These are phyloP conservation scores for Alsophila aescularia DNA, from an alignment of 2,888 invertebrate species.

Conservation along the genomic window DNA sequence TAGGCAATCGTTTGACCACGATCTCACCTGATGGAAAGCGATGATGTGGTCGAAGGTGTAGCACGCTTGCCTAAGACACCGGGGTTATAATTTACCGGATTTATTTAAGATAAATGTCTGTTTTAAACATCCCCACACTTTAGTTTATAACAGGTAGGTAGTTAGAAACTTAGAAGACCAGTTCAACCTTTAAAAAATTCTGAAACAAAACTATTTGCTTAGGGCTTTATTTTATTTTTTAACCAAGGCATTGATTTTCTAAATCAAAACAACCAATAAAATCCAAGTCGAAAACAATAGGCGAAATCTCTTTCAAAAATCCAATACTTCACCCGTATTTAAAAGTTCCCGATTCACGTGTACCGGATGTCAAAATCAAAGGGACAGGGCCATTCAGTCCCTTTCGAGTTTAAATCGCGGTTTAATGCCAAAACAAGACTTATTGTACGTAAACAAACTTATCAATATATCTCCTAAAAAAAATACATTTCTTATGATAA, in stretches of 20 bases:
- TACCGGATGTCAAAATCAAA: conserved; percentile 75
- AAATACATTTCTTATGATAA: conserved; percentile 27
- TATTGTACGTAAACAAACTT: conserved; percentile 54
- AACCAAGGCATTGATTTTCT: not conserved
- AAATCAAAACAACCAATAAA: conserved; percentile 10
- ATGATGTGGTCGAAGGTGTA: too few relatives aligned
- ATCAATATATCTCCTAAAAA: conserved; percentile 15
- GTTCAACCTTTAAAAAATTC: too few relatives aligned
- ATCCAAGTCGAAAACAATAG: conserved; percentile 24
- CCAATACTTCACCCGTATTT: conserved; percentile 47
- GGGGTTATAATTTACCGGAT: too few relatives aligned
- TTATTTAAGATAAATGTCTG: too few relatives aligned
- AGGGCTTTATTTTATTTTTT: too few relatives aligned
- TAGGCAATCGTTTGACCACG: too few relatives aligned
- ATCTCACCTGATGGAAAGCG: too few relatives aligned
- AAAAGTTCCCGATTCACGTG: conserved; percentile 62
- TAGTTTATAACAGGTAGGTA: too few relatives aligned
- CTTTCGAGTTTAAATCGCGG: conserved; percentile 67
- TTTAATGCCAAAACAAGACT: conserved; percentile 71
- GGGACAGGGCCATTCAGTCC: conserved; percentile 66
- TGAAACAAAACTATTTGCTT: too few relatives aligned
- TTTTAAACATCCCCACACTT: too few relatives aligned
- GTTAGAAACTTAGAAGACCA: too few relatives aligned
- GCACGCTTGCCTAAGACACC: too few relatives aligned
- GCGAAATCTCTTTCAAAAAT: conserved; percentile 39